Percentiles rank a stretch among this genome's conserved stretches.
Conservation (phyloP, 2,113 vertebrate genomes). For the Halcyon senegalensis region DNA sequence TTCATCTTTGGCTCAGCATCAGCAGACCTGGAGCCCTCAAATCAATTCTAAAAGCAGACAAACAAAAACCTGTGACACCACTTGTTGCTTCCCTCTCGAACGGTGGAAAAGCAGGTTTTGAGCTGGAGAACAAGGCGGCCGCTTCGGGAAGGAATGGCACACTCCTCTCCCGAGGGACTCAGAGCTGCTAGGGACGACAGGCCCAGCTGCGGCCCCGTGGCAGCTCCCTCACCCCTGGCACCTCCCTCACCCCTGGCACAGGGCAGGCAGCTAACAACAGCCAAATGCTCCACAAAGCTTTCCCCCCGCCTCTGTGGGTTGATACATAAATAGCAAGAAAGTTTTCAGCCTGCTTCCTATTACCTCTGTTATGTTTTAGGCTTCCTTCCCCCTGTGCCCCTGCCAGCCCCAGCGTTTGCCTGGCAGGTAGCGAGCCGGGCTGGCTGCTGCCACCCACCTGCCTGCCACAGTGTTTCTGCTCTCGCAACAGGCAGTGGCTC, state of each 20-base stretch:
- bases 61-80: background rate
- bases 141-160: background rate
- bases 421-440: background rate
- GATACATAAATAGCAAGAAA: background rate
- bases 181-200: accelerated
- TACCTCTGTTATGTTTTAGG: constrained; percentile 23
- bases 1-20: background rate
- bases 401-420: background rate
- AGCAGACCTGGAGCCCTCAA: background rate
- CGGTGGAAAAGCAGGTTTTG: background rate
- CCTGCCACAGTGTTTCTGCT: background rate
- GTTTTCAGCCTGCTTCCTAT: constrained; percentile 29
- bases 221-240: background rate
- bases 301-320: background rate
- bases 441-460: background rate
- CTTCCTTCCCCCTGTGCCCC: constrained; percentile 1
- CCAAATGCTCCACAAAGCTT: background rate
- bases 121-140: background rate
- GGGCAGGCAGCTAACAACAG: background rate
- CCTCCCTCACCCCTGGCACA: background rate
- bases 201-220: background rate
- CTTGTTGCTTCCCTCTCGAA: background rate
- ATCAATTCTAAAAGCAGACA: background rate
- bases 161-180: accelerated
- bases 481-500: background rate